Evolutionary conservation across 1,140 invertebrate genomes (phyloP), one percentile per base, ranked within the genome.

Genomic region (Sipha flava): DNA sequence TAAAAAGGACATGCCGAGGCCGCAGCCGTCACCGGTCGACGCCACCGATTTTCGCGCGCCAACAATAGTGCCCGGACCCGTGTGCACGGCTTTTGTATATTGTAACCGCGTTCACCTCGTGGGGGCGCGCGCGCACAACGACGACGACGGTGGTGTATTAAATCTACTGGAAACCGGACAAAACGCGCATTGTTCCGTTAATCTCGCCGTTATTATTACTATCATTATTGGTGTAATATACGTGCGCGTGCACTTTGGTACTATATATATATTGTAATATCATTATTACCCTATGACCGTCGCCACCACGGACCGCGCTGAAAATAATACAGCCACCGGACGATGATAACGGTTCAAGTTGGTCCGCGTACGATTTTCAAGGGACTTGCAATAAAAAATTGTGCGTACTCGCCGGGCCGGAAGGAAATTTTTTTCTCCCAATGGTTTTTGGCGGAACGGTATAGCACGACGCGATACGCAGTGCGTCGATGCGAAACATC

Each of bases 181-280:
- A 64, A 34, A 66, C n/a, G 62, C 62, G n/a, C 34, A 66, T 66
- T 66, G 62, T 66, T 31, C 62, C 62, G 62, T 66, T 66, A 40
- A 66, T 66, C 62, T 40, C 31, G 5, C 21, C 34, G 9, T 40
- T 40, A 40, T 43, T 43, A 66, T 66, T 66, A 66, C 43, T 40
- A 62, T 64, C 37, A 62, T 37, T 62, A 66, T 66, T 40, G 31
- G 31, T 26, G 59, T 64, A 64, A 64, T 64, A 64, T 37, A 12
- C 31, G 31, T 9, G 29, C 29, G 57, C 57, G 29, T 14, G 31
- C 59, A 34, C n/a, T 64, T 64, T 34, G n/a, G 37, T 64, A 37
- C 40, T 37, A 37, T 66, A 5, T n/a, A n/a, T n/a, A n/a, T n/a
- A n/a, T n/a, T n/a, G 1, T n/a, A 49, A 3, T 49, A 49, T n/a